phyloP scores from a whole-genome alignment of 2,113 vertebrate species.

The Herpetotheres cachinnans region DNA sequence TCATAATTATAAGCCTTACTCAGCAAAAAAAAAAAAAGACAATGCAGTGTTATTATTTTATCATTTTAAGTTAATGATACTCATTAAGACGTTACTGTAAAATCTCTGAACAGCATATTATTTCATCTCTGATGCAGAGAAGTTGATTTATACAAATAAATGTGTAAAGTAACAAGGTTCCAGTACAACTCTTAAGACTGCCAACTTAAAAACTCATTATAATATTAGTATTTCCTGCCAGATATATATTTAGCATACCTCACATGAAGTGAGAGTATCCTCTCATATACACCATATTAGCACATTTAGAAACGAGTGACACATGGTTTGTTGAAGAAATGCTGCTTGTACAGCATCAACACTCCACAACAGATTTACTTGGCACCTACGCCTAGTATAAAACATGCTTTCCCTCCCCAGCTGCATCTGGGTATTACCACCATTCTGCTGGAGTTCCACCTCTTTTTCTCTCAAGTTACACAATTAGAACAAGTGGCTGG shows the following conservation, averaged over 20 bases:
- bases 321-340: background rate
- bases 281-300: background rate
- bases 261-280: background rate
- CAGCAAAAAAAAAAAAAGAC: no score
- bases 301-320: background rate
- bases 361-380: background rate
- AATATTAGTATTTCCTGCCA: background rate
- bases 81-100: background rate
- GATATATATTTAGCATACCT: background rate
- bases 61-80: background rate
- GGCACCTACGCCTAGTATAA: background rate
- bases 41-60: no score
- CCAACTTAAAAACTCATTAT: background rate
- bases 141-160: background rate
- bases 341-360: background rate
- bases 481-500: background rate
- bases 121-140: background rate
- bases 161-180: background rate
- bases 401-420: background rate
- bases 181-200: background rate
- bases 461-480: background rate
- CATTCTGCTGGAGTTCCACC: background rate
- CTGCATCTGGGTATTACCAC: background rate
- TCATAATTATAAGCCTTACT: background rate
- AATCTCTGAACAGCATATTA: background rate